Percentiles rank a stretch among this genome's conserved stretches.
Evolutionary conservation across 2,113 vertebrate species (phyloP).

Genomic region (Melanocharis versteri): DNA sequence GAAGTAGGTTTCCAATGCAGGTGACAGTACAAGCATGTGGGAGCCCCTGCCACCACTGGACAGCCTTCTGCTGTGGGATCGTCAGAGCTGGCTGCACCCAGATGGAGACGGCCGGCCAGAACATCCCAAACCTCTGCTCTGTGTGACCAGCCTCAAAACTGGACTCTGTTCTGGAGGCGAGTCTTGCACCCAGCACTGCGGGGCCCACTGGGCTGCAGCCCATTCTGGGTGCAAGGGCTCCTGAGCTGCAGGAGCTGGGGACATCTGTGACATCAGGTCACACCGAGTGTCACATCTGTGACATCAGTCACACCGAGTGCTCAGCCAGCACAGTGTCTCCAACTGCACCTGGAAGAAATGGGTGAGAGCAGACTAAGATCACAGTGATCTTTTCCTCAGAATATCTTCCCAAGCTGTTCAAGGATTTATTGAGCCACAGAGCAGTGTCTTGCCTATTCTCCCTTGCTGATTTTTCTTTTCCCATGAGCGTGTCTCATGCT

Average conservation of each 20-base stretch:
- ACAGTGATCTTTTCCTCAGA: background rate
- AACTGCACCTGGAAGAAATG: background rate
- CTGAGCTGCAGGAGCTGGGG: background rate
- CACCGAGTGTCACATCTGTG: background rate
- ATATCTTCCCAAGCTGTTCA: background rate
- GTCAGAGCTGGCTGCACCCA: background rate
- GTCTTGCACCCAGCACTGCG: background rate
- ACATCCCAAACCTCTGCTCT: background rate
- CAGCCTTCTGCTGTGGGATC: background rate
- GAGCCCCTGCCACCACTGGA: background rate
- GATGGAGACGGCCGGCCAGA: background rate
- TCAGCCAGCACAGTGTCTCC: background rate
- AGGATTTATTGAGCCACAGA: background rate
- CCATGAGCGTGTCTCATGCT: background rate
- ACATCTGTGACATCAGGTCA: background rate
- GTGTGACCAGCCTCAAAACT: background rate
- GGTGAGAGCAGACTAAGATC: background rate
- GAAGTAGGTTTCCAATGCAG: background rate
- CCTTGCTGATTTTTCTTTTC: background rate
- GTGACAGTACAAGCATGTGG: background rate
- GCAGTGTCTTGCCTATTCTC: rapidly evolving
- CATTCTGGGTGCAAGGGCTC: background rate
- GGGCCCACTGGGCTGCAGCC: background rate
- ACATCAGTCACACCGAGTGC: background rate
- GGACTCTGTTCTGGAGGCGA: background rate